Base-by-base conservation (phyloP, 2,113 vertebrate genomes). In the Phoxinus phoxinus region DNA sequence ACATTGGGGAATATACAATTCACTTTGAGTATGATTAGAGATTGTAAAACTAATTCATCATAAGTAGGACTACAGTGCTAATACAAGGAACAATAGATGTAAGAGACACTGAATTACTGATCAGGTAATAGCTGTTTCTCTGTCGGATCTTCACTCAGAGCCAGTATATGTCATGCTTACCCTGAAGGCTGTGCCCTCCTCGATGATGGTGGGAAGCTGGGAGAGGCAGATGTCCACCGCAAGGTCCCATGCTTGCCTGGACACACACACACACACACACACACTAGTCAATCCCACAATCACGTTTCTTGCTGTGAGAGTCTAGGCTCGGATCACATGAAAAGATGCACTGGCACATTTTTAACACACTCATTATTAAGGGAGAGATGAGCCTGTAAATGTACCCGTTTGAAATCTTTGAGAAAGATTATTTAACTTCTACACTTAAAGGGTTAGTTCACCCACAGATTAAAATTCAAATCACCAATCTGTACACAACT, bases 171-270 rank as follows among this genome's bases (percentile, higher is more conserved):
- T n/a, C 9, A 81, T 27, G 89, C 97, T 97, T 90, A 99, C 98
- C 94, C 97, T 96, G 90, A 99, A 99, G 9, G 97, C 96, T 0
- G 97, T 99, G 90, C 97, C 98, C 81, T 99, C 98, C 90, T 99
- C 98, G 0, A 99, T 99, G 91, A 99, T 99, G 27, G 98, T 99
- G 2, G 98, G 98, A 80, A 99, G 93, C 89, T 99, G 98, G 83
- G 98, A 99, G 79, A 99, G 97, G 89, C 98, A 99, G 85, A 99
- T 99, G 93, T 99, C 98, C 84, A 99, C 98, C 0, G 98, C 98
- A 0, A 99, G 96, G 93, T 99, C 98, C 98, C 98, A 99, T 0
- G 98, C 98, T 91, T 99, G 97, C 98, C 98, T 99, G 90, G 4
- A 2, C 32, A 21, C 32, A 85, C 67, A 86, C 56, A 85, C 25